Evolutionary conservation across 1,140 invertebrate species (phyloP).

Genomic region (Eubasilissa regina): DNA sequence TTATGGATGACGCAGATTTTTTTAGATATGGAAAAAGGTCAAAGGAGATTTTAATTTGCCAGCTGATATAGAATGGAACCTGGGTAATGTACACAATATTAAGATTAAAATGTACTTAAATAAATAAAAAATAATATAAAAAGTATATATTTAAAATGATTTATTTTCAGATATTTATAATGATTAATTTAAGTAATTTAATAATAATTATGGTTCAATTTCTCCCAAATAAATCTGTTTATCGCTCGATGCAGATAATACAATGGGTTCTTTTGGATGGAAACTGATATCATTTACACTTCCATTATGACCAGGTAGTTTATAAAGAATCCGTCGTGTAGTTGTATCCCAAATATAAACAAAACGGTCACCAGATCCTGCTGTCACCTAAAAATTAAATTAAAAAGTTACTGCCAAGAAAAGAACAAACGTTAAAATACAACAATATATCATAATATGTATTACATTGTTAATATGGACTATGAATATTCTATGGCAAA

Average conservation of each 20-base stretch:
- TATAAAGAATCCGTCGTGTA: slow-evolving; percentile 92
- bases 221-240: slow-evolving; percentile 97
- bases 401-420: not conserved
- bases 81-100: no score
- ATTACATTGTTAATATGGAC: no score
- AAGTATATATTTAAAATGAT: not conserved
- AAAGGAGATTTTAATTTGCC: no score
- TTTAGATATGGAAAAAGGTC: no score
- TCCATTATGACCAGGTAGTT: slow-evolving; percentile 97
- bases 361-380: slow-evolving; percentile 95
- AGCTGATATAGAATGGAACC: no score
- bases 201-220: slow-evolving; percentile 76
- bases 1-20: no score
- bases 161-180: not conserved
- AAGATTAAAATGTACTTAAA: not conserved
- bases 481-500: no score
- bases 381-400: slow-evolving; percentile 79
- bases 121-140: slow-evolving; percentile 11
- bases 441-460: slow-evolving; percentile 34
- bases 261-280: slow-evolving; percentile 95
- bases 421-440: no score
- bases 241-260: slow-evolving; percentile 95
- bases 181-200: not conserved
- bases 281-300: slow-evolving; percentile 98
- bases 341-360: slow-evolving; percentile 99